phyloP scores from a whole-genome alignment of 2,113 vertebrate species.

The Neomonachus schauinslandi region DNA sequence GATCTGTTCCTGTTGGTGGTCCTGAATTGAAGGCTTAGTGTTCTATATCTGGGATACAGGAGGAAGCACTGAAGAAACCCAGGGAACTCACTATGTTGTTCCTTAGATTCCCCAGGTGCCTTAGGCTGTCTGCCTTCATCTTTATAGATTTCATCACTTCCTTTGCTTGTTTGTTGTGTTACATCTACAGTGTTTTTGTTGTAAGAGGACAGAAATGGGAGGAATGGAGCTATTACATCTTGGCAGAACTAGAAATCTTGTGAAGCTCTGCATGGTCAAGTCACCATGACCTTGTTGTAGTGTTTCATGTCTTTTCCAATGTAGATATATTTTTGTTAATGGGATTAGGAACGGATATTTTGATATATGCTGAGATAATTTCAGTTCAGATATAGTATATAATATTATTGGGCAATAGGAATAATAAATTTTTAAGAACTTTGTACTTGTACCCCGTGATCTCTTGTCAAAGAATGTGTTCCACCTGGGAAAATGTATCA shows the following conservation, averaged over 20 bases:
- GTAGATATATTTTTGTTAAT: conserved; percentile 20
- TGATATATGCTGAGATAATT: neutral
- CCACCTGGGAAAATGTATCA: neutral
- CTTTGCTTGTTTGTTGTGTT: neutral
- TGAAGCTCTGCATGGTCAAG: neutral
- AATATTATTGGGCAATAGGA: neutral
- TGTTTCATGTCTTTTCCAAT: neutral
- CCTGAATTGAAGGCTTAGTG: neutral
- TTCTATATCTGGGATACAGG: neutral
- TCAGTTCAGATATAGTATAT: neutral
- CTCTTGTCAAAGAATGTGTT: neutral
- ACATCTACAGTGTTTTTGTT: neutral
- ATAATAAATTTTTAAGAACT: neutral
- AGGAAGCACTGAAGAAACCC: neutral
- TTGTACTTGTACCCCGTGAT: neutral
- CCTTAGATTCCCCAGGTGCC: neutral
- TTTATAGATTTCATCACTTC: neutral
- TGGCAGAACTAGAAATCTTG: neutral
- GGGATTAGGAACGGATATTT: conserved; percentile 16
- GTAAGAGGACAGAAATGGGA: neutral
- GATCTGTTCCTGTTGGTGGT: neutral
- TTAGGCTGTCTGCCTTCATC: neutral
- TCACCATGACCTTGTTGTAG: neutral
- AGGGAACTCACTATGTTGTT: neutral
- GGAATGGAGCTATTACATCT: neutral